Base-by-base conservation (phyloP, 2,888 invertebrate species). In the Polydesmus complanatus region DNA sequence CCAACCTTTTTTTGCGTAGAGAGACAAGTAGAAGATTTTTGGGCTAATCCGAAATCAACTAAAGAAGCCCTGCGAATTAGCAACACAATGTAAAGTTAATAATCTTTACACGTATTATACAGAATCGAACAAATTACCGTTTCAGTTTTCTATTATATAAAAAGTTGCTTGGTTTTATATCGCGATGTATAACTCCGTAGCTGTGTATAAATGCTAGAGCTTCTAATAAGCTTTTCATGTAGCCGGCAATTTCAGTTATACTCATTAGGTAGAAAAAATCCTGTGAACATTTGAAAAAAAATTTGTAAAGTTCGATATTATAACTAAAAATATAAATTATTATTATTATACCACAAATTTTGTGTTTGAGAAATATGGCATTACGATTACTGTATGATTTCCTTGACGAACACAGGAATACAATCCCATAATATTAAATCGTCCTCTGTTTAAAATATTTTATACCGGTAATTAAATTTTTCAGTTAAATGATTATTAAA, bases 121-220 rank as follows among this genome's bases (percentile, higher is more conserved):
- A 14, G 14, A 37, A 37, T 37, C 5, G 14, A 37, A 37, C 14
- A 37, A 5, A 37, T 67, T 65, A 74, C 74, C 68, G 69, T 66
- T 72, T 70, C 8, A 66, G 67, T 27, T 79, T 78, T 18, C 89
- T 78, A 73, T 90, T 86, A 70, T 88, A 91, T 11, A 93, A 78
- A 73, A 93, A 93, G 77, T 93, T 93, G 74, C 85, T 88, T 1
- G 93, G 93, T 74, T 93, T 93, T 51, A 93, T 82, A 71, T 93
- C 93, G 60, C 93, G 78, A 72, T 93, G 93, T 63, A 93, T 90
- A 64, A 93, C 83, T 64, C 85, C 83, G 72, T 86, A 86, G 53
- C 83, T 80, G 75, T 93, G 93, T 61, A 93, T 88, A 68, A 86
- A 81, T 3, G 79, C 76, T 66, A 93, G 76, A 2, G 93, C 89